These are phyloP conservation scores for Yponomeuta plumbellus DNA, from an alignment of 2,888 invertebrate species.

Conservation along the genomic window DNA sequence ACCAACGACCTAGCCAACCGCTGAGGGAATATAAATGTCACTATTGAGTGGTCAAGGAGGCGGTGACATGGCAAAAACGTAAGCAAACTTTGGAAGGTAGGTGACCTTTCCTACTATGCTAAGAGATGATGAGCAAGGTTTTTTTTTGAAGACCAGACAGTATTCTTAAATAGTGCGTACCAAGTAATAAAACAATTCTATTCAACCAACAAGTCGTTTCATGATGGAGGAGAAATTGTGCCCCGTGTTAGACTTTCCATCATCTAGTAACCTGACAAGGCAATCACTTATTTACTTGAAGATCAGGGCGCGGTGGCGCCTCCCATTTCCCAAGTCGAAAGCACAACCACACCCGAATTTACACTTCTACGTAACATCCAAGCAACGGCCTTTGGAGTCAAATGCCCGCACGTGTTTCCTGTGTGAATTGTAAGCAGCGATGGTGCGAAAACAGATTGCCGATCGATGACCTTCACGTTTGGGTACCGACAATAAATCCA, in stretches of 20 bases:
- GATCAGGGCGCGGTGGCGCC: neutral
- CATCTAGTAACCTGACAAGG: neutral
- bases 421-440: constrained; percentile 39
- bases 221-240: neutral
- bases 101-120: too few relatives aligned
- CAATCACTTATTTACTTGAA: neutral
- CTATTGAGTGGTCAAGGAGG: constrained; percentile 27
- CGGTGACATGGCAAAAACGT: neutral
- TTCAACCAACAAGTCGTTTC: too few relatives aligned
- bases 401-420: constrained; percentile 70
- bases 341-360: neutral
- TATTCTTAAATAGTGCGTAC: too few relatives aligned
- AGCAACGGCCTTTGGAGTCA: constrained; percentile 40
- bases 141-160: too few relatives aligned
- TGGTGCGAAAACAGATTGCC: constrained; percentile 37
- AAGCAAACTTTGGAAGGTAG: neutral
- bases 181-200: too few relatives aligned
- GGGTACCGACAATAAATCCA: neutral
- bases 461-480: constrained; percentile 22
- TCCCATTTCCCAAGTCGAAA: neutral
- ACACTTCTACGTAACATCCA: neutral
- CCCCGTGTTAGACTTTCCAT: neutral
- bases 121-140: too few relatives aligned
- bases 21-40: constrained; percentile 63
- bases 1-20: constrained; percentile 68